Evolutionary conservation across 2,113 vertebrate species (phyloP).

Genomic region (Danionella cerebrum): DNA sequence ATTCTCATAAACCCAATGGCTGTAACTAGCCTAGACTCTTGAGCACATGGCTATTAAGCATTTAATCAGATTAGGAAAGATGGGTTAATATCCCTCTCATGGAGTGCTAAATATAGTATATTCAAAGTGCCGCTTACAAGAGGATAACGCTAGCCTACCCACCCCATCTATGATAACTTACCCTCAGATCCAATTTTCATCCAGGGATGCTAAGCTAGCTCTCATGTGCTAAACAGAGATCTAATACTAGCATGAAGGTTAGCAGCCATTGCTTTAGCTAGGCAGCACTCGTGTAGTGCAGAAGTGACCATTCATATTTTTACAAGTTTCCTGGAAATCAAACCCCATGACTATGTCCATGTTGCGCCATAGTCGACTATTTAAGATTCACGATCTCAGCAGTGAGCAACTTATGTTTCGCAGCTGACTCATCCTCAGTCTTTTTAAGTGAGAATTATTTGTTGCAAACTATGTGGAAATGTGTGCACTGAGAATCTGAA

Average conservation of each 20-base stretch:
- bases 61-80: slow-evolving; percentile 40
- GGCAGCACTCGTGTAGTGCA: no score
- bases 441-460: not conserved
- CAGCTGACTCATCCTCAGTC: not conserved
- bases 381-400: not conserved
- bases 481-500: no score
- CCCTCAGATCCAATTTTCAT: slow-evolving; percentile 5
- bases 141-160: slow-evolving; percentile 2
- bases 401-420: not conserved
- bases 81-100: slow-evolving; percentile 40
- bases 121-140: slow-evolving; percentile 1
- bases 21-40: slow-evolving; percentile 16
- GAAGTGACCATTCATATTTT: not conserved
- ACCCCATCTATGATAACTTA: not conserved
- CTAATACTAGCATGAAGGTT: not conserved
- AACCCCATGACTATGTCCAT: not conserved
- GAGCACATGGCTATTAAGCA: slow-evolving; percentile 31
- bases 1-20: slow-evolving; percentile 1
- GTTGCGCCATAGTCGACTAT: not conserved
- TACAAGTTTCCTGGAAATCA: not conserved
- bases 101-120: slow-evolving; percentile 36
- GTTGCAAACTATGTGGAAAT: not conserved
- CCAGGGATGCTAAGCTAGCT: not conserved
- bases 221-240: not conserved
- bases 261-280: not conserved